Base-by-base conservation (phyloP, 2,113 vertebrate species). In the Scolopax mira region DNA sequence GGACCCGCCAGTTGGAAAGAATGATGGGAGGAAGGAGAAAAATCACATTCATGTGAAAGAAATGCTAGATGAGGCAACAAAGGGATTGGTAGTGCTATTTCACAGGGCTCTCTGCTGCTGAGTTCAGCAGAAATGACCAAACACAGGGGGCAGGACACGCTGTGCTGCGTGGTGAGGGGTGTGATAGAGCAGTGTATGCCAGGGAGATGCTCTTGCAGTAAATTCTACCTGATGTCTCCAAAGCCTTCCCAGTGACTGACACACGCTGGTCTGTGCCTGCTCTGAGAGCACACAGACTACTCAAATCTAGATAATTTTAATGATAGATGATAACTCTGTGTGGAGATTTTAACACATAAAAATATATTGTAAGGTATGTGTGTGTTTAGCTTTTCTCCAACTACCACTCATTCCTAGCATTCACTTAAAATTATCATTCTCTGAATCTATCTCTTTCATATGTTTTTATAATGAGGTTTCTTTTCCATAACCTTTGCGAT, bases 251-350 rank as follows among this genome's bases (percentile, higher is more conserved):
- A 2, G 23, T 0, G 1, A 66, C 3, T 11, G 27, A 10, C 13
- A 83, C 4, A 1, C 0, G 4, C 18, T 91, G 4, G 0, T 73
- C 55, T 51, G 1, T 2, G 3, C 37, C 37, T 73, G 66, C 28
- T 58, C 19, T 71, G 64, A 72, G 69, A 86, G 7, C 42, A 21
- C 0, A 0, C 5, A 55, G 39, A 75, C 41, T 71, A 52, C 9
- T 57, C 8, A 69, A 48, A 35, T 65, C 35, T 70, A 72, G n/a
- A 69, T 71, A 74, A 49, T 72, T 88, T 33, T 9, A 30, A 62
- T 57, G 30, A 42, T 12, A 67, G 22, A 23, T 41, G 39, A 74
- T 71, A 51, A 64, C 65, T 33, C 39, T 60, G 0, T 60, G 9
- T 21, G 11, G 15, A 37, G 28, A 70, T 61, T 64, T 84, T 21